These are phyloP conservation scores for Climacteris rufus DNA, from an alignment of 2,113 vertebrate genomes.

Conservation along the genomic window DNA sequence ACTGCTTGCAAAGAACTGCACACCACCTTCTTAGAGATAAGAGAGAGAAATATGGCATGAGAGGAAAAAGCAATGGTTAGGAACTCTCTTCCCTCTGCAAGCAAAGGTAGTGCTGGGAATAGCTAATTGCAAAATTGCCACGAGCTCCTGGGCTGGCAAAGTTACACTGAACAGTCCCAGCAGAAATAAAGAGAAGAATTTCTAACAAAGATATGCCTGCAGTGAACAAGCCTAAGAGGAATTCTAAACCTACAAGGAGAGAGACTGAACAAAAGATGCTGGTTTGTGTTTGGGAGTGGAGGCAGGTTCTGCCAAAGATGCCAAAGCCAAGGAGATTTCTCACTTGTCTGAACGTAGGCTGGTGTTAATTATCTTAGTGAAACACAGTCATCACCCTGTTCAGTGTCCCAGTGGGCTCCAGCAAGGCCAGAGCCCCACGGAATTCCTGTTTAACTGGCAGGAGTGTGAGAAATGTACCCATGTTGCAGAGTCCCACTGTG, in stretches of 20 bases:
- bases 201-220: background rate
- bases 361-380: background rate
- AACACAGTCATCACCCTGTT: background rate
- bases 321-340: background rate
- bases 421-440: rapidly evolving
- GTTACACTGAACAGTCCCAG: background rate
- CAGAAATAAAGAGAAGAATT: background rate
- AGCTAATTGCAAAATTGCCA: background rate
- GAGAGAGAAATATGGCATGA: background rate
- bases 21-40: background rate
- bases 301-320: background rate
- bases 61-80: background rate
- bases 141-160: background rate
- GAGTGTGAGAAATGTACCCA: rapidly evolving
- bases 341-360: background rate
- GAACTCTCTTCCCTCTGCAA: background rate
- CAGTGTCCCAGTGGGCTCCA: rapidly evolving
- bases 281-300: background rate
- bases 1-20: background rate
- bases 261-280: background rate
- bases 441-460: too few relatives aligned
- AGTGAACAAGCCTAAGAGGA: background rate
- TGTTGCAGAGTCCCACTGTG: rapidly evolving
- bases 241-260: background rate
- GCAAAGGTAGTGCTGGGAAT: background rate